These are phyloP conservation scores for Drosophila paucipuncta DNA, from an alignment of 2,888 invertebrate species.

Conservation along the genomic window DNA sequence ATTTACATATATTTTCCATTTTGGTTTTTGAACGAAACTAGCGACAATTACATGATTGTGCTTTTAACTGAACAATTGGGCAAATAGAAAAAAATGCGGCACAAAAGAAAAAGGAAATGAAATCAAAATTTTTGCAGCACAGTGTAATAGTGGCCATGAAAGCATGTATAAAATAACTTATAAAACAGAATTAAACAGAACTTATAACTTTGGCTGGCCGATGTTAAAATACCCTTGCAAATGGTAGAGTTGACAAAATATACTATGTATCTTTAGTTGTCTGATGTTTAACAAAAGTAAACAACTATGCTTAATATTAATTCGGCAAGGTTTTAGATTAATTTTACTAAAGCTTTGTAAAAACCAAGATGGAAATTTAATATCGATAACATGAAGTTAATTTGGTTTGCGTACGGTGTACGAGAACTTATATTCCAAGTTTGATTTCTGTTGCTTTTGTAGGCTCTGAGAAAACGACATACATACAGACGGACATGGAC, in stretches of 20 bases:
- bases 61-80: conserved; percentile 48
- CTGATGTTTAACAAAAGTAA: not conserved
- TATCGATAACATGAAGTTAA: not conserved
- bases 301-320: no score
- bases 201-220: conserved; percentile 8
- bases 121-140: conserved; percentile 48
- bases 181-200: conserved; percentile 1
- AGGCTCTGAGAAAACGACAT: not conserved
- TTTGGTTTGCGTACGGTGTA: not conserved
- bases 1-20: conserved; percentile 3
- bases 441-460: not conserved
- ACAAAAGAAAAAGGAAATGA: conserved; percentile 10
- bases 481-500: not conserved
- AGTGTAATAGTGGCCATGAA: conserved; percentile 54
- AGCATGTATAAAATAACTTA: conserved; percentile 37
- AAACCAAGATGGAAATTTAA: not conserved
- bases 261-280: not conserved
- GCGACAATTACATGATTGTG: conserved; percentile 65
- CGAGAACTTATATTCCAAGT: not conserved
- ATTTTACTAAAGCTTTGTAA: not conserved
- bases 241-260: not conserved
- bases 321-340: not conserved
- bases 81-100: conserved; percentile 1
- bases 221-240: conserved; percentile 33
- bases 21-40: conserved; percentile 15